Evolutionary conservation across 2,113 vertebrate species (phyloP).

Genomic region (Sylvietta virens): DNA sequence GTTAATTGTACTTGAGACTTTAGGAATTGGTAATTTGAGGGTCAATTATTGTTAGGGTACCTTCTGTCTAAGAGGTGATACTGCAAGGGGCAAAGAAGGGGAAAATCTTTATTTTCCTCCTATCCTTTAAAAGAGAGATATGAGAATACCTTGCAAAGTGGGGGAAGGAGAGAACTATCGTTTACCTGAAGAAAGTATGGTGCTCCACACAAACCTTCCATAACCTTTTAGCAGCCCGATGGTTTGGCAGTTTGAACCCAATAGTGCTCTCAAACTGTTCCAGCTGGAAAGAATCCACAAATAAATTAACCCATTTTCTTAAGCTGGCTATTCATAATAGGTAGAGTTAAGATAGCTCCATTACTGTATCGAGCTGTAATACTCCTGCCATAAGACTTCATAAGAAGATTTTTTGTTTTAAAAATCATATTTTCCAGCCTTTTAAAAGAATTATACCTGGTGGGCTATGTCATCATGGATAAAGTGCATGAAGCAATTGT

Average conservation of each 20-base stretch:
- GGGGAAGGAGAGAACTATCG: background rate
- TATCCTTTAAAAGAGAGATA: background rate
- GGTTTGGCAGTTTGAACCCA: constrained; percentile 96
- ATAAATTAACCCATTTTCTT: constrained; percentile 23
- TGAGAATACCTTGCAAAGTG: background rate
- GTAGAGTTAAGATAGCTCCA: background rate
- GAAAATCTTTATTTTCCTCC: background rate
- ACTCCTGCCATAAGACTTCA: background rate
- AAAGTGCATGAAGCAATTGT: background rate
- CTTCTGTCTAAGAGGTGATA: background rate
- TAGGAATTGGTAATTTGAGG: background rate
- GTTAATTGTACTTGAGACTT: background rate
- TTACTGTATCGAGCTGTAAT: background rate
- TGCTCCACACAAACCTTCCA: constrained; percentile 99
- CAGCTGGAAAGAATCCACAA: constrained; percentile 72
- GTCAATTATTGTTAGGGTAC: background rate
- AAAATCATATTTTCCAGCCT: background rate
- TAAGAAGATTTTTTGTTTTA: background rate
- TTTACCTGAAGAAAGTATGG: constrained; percentile 98
- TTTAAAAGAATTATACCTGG: background rate
- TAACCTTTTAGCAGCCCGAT: constrained; percentile 90
- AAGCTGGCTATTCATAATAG: background rate
- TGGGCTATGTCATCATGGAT: background rate
- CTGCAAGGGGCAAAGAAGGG: background rate
- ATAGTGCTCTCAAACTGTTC: constrained; percentile 99